A percentile compares a stretch with the other conserved stretches of the same genome.
phyloP scores from a whole-genome alignment of 2,888 invertebrate species.

The Heteropelma amictum region DNA sequence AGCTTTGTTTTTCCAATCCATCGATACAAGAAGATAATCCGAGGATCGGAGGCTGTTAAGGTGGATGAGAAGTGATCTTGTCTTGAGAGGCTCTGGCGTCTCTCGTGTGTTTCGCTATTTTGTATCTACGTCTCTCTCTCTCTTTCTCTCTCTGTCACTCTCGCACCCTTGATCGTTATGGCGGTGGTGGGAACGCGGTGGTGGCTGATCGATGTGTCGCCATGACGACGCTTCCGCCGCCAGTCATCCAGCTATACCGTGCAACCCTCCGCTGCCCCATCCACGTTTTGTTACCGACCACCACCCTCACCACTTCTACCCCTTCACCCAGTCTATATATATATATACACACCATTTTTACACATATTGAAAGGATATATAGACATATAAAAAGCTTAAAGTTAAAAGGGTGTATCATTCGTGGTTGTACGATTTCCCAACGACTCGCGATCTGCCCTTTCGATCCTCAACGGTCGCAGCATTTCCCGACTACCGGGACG shows the following conservation, averaged over 20 bases:
- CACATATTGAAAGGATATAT: not conserved
- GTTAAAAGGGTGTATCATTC: not conserved
- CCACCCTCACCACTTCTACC: slow-evolving; percentile 39
- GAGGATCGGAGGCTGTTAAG: too few species aligned
- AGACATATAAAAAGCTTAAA: not conserved
- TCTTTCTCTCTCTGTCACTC: slow-evolving; percentile 2
- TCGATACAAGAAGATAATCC: too few species aligned
- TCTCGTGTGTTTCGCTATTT: slow-evolving; percentile 42
- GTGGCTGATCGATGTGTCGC: slow-evolving; percentile 82
- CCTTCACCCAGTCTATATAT: slow-evolving; percentile 7
- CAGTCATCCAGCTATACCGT: slow-evolving; percentile 75
- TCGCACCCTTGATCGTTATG: slow-evolving; percentile 20
- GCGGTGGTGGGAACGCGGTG: slow-evolving; percentile 29
- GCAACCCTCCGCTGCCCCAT: slow-evolving; percentile 46
- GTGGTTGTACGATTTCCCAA: not conserved
- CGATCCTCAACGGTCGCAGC: not conserved
- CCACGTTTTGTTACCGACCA: slow-evolving; percentile 55
- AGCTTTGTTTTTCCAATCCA: too few species aligned
- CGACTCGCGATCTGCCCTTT: not conserved
- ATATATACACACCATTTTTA: not conserved
- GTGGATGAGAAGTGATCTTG: slow-evolving; percentile 60
- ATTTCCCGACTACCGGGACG: not conserved
- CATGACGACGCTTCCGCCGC: slow-evolving; percentile 82
- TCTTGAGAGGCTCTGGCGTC: slow-evolving; percentile 34
- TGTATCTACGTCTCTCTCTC: not conserved